Conservation (phyloP, 2,113 vertebrate genomes). For the Poeciliopsis retropinna region DNA sequence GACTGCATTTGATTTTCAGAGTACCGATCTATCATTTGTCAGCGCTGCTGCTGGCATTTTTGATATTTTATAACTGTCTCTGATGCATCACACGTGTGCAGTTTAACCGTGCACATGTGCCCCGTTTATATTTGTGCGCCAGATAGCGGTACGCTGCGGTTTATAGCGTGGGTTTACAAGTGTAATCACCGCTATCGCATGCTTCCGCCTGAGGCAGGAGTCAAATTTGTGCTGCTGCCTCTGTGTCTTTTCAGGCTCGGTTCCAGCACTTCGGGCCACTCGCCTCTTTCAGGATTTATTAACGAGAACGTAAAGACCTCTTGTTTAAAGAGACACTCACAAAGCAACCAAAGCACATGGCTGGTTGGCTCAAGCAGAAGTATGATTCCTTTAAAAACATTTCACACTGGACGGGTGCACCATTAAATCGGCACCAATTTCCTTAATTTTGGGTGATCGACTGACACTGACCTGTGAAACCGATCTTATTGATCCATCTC, state of each 20-base stretch:
- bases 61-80: not conserved
- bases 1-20: not conserved
- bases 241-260: not conserved
- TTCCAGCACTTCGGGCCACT: not conserved
- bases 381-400: no score
- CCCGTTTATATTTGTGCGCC: not conserved
- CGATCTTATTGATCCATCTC: no score
- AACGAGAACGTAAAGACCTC: not conserved
- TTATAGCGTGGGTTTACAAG: conserved; percentile 5
- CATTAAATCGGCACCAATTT: no score
- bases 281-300: not conserved
- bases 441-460: no score
- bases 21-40: conserved; percentile 5
- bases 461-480: no score
- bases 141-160: not conserved
- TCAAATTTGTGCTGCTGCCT: not conserved
- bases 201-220: not conserved
- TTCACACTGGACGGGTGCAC: no score
- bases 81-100: not conserved
- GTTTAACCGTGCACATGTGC: conserved; percentile 1
- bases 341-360: not conserved
- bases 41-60: conserved; percentile 5
- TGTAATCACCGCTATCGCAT: conserved; percentile 16
- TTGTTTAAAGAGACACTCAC: not conserved
- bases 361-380: no score